These are phyloP conservation scores for Ochropacha duplaris DNA, from an alignment of 2,888 invertebrate species.

Conservation along the genomic window DNA sequence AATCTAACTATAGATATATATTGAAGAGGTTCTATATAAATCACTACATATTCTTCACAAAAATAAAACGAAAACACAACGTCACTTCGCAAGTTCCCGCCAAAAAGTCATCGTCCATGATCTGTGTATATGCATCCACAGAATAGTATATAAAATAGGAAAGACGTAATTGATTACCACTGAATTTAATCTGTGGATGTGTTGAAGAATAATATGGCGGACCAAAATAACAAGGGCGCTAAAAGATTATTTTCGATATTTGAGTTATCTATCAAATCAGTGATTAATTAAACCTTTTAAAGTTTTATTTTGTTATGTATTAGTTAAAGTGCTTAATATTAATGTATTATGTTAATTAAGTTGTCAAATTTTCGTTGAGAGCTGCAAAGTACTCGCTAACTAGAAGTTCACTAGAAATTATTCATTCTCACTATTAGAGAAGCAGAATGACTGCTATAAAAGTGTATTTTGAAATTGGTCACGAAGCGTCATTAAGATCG, in stretches of 20 bases:
- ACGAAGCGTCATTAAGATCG: conserved; percentile 91
- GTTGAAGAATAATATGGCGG: conserved; percentile 71
- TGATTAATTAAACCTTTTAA: conserved; percentile 39
- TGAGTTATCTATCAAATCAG: conserved; percentile 44
- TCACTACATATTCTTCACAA: too few species aligned
- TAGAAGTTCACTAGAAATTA: conserved; percentile 9
- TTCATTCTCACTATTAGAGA: conserved; percentile 32
- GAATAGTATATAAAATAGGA: too few species aligned
- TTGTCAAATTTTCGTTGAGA: conserved; percentile 35
- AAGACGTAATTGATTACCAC: neutral
- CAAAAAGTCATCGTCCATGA: too few species aligned
- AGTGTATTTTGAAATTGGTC: conserved; percentile 96
- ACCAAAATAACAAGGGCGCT: conserved; percentile 82
- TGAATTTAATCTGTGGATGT: conserved; percentile 13
- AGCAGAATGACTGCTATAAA: conserved; percentile 70
- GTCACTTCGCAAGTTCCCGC: too few species aligned
- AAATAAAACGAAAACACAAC: too few species aligned
- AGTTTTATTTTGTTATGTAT: conserved; percentile 18
- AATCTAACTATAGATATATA: too few species aligned
- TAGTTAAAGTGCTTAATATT: conserved; percentile 32
- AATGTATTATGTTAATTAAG: conserved; percentile 23
- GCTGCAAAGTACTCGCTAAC: conserved; percentile 18
- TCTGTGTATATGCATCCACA: too few species aligned
- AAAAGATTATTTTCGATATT: conserved; percentile 71
- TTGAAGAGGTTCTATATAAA: too few species aligned